These are phyloP conservation scores for Epinotia demarniana DNA, from an alignment of 2,888 invertebrate species.

Conservation along the genomic window DNA sequence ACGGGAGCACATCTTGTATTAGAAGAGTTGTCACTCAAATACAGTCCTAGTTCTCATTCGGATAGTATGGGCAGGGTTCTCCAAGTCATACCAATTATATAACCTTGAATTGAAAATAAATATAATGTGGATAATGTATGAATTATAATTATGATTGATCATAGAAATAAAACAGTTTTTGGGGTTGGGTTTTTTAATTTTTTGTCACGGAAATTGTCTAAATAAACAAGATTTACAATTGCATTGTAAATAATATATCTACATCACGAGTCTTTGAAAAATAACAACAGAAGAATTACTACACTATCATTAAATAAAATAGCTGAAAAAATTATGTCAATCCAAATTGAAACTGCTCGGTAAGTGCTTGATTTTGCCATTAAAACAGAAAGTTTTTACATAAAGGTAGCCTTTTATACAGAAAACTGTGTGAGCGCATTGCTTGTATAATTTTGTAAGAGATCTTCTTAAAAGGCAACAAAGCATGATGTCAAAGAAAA, in stretches of 20 bases:
- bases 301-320: constrained; percentile 61
- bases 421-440: constrained; percentile 52
- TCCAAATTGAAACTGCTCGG: constrained; percentile 64
- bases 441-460: constrained; percentile 54
- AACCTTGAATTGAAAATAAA: constrained; percentile 26
- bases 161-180: constrained; percentile 50
- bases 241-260: constrained; percentile 58
- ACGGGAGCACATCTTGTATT: constrained; percentile 29
- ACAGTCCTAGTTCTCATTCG: background rate
- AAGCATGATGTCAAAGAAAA: constrained; percentile 50
- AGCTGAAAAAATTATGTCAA: constrained; percentile 6
- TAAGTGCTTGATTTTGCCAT: constrained; percentile 58
- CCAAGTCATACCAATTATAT: constrained; percentile 8
- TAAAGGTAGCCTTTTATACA: constrained; percentile 56
- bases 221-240: constrained; percentile 61
- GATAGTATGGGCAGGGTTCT: background rate
- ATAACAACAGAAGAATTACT: constrained; percentile 49
- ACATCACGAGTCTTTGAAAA: constrained; percentile 60
- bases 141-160: background rate
- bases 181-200: constrained; percentile 57
- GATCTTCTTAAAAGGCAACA: constrained; percentile 53
- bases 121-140: background rate
- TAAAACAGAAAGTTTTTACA: constrained; percentile 55
- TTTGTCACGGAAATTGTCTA: constrained; percentile 58
- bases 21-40: background rate